Base-by-base conservation (phyloP, 2,888 invertebrate species). In the Poecilobothrus nobilitatus region DNA sequence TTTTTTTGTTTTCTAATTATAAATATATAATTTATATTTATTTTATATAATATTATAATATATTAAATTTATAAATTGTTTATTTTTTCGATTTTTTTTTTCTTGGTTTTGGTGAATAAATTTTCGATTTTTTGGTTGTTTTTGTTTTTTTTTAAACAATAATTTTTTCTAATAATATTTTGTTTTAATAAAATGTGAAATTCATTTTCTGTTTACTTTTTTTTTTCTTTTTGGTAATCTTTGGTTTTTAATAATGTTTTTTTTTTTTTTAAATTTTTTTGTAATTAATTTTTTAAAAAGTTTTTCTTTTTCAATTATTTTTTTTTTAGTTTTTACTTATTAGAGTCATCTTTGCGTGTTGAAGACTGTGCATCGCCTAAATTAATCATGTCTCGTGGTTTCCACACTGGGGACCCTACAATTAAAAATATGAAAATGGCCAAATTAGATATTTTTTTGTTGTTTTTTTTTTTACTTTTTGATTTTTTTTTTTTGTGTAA, bases 341-440 rank as follows among this genome's bases (percentile, higher is more conserved):
- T 81, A 77, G 81, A 80, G 77, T 82, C 82, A 80, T 82, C 82
- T 82, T 82, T 82, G 80, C 82, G 82, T 80, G 81, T 80, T 80
- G 82, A 81, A 79, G 82, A 80, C 80, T 81, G 81, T 78, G 81
- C 81, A 81, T 82, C 82, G 82, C 83, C 83, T 83, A 86, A 86
- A 84, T 84, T 84, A 85, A 84, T 84, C 86, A 86, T 88, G 87
- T 95, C 94, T 86, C 95, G 91, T 85, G 95, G 95, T 89, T 96
- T 96, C 96, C 96, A 97, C 86, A 97, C 92, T 84, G 97, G 97
- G 84, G 96, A 96, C 86, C 95, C 95, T 91, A 89, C 86, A 88
- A 89, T 87, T 86, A 85, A 87, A 78, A 80, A 78, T 78, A 80
- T 79, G 79, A 75, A 78, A 79, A 79, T 78, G 75, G 75, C 74